These are phyloP conservation scores for Drosophila flavopinicola DNA, from an alignment of 2,888 invertebrate species.

Conservation along the genomic window DNA sequence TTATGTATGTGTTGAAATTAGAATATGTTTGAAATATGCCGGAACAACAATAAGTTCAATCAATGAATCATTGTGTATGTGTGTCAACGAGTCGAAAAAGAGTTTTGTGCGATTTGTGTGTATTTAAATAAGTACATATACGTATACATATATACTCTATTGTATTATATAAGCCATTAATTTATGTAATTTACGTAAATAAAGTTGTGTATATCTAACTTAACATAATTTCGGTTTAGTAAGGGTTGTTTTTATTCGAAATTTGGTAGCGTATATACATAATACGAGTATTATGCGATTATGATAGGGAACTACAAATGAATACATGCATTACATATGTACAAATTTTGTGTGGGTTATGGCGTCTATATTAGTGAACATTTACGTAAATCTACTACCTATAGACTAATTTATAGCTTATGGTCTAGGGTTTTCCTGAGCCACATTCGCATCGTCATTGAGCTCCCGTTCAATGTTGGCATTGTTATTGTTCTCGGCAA, in stretches of 20 bases:
- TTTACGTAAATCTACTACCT: conserved; percentile 8
- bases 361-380: conserved; percentile 19
- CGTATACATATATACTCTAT: conserved; percentile 37
- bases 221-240: conserved; percentile 26
- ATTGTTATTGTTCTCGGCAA: conserved; percentile 84
- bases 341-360: conserved; percentile 28
- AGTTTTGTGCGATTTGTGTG: conserved; percentile 65
- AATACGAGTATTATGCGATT: conserved; percentile 13
- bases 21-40: conserved; percentile 21
- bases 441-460: conserved; percentile 76
- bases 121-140: conserved; percentile 66
- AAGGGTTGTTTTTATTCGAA: conserved; percentile 34
- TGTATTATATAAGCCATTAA: conserved; percentile 71
- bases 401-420: conserved; percentile 22
- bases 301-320: conserved; percentile 9
- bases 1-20: conserved; percentile 55
- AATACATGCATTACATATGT: conserved; percentile 27
- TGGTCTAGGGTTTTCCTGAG: conserved; percentile 51
- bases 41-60: conserved; percentile 10
- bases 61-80: conserved; percentile 25
- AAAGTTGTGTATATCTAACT: conserved; percentile 75
- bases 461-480: conserved; percentile 83
- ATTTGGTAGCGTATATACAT: conserved; percentile 37
- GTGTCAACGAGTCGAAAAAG: conserved; percentile 15
- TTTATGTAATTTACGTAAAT: conserved; percentile 73